Evolutionary conservation across 2,113 vertebrate species (phyloP).

Genomic region (Indicator indicator): DNA sequence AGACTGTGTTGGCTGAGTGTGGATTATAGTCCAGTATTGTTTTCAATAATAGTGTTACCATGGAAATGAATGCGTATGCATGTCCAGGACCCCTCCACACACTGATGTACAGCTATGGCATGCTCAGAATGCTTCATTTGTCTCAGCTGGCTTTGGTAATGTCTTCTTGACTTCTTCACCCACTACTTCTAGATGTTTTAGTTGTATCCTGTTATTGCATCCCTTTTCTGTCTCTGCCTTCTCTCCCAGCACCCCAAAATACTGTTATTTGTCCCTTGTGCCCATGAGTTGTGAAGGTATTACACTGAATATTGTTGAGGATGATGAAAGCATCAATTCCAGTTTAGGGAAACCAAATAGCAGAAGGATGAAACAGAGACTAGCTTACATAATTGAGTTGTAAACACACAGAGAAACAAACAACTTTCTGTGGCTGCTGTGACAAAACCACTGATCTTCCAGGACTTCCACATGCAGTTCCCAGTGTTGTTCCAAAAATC

Average conservation of each 20-base stretch:
- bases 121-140: background rate
- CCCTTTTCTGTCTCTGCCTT: background rate
- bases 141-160: background rate
- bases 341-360: background rate
- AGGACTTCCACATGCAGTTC: background rate
- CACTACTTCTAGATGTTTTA: background rate
- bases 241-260: background rate
- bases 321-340: background rate
- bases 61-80: slow-evolving; percentile 75
- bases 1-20: slow-evolving; percentile 74
- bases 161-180: background rate
- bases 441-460: background rate
- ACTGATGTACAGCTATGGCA: slow-evolving; percentile 3
- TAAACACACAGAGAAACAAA: background rate
- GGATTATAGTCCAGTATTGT: slow-evolving; percentile 83
- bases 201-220: background rate
- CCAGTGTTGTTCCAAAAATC: background rate
- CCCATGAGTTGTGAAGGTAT: background rate
- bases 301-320: rapidly evolving
- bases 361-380: background rate
- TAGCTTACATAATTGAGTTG: background rate
- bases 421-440: background rate
- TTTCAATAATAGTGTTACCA: slow-evolving; percentile 85
- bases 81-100: slow-evolving; percentile 25
- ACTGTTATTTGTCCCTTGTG: background rate